Evolutionary conservation across 2,113 vertebrate species (phyloP), one percentile per base, ranked within the genome.

Genomic region (Tiliqua scincoides): DNA sequence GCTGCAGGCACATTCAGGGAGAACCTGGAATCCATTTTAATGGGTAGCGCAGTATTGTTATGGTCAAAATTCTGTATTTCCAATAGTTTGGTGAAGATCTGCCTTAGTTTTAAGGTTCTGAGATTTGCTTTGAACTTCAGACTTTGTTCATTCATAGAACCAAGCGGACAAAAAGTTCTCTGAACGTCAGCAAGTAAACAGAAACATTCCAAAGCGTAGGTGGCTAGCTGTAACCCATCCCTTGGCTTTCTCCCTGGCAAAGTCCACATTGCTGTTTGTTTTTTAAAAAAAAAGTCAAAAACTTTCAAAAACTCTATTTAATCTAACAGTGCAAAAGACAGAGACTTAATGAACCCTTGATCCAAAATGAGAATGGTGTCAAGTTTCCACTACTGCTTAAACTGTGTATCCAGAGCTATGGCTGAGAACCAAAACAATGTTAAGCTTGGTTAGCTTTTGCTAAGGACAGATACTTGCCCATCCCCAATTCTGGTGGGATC

Each of bases 181-280:
- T 43, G 70, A 48, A 54, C 57, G 40, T 92, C 89, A 92, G 93
- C 87, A 91, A 87, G 91, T 85, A 95, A 93, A 93, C 72, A 91
- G 89, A 88, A 93, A 25, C 6, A 40, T 86, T 94, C 84, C 84
- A 89, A 59, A 79, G 85, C 74, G 70, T 88, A 94, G 87, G 90
- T 89, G 83, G 52, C 79, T 87, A 87, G 27, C 32, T 14, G 80
- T 52, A 73, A 52, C 35, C 61, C 59, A 52, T 35, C 61, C 59
- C 61, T 57, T 17, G 15, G 4, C 25, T 89, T 15, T n/a, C 30
- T 74, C 79, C 68, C 72, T 81, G 73, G 23, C 79, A 52, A 59
- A 82, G 79, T 43, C 71, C 75, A 84, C 54, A 52, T 84, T 77
- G 67, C 63, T 84, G 23, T 57, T 57, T 57, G 10, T 57, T 57